These are phyloP conservation scores for Anagyrus pseudococci DNA, from an alignment of 2,888 invertebrate genomes.

Conservation along the genomic window DNA sequence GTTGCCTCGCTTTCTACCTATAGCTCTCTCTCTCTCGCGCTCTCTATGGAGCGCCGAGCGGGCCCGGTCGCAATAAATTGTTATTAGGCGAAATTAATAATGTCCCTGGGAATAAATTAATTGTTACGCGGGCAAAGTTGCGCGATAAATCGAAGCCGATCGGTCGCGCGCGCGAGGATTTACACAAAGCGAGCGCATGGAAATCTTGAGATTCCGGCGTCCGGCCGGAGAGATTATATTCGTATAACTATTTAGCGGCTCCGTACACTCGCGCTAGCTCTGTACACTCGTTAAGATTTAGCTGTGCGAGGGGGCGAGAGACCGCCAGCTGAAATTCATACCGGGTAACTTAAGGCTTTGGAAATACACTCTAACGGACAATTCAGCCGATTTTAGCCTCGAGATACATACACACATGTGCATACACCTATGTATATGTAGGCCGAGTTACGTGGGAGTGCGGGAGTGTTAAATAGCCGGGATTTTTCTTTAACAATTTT, in stretches of 20 bases:
- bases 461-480: not conserved
- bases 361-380: not conserved
- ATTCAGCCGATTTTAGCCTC: not conserved
- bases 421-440: too few relatives aligned
- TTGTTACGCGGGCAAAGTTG: not conserved
- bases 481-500: too few relatives aligned
- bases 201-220: not conserved
- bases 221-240: not conserved
- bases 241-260: too few relatives aligned
- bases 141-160: not conserved
- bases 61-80: too few relatives aligned
- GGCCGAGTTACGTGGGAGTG: not conserved
- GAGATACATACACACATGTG: too few relatives aligned
- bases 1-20: too few relatives aligned
- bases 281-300: not conserved
- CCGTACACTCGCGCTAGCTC: too few relatives aligned
- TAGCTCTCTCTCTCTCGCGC: too few relatives aligned
- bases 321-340: too few relatives aligned
- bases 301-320: too few relatives aligned
- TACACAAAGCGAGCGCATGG: not conserved
- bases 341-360: not conserved
- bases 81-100: not conserved
- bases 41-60: too few relatives aligned
- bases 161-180: not conserved
- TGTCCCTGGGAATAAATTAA: not conserved